Evolutionary conservation across 2,797 vertebrate species (phyloP), one percentile per base, ranked within the genome.

Genomic region (Heterohyrax brucei): DNA sequence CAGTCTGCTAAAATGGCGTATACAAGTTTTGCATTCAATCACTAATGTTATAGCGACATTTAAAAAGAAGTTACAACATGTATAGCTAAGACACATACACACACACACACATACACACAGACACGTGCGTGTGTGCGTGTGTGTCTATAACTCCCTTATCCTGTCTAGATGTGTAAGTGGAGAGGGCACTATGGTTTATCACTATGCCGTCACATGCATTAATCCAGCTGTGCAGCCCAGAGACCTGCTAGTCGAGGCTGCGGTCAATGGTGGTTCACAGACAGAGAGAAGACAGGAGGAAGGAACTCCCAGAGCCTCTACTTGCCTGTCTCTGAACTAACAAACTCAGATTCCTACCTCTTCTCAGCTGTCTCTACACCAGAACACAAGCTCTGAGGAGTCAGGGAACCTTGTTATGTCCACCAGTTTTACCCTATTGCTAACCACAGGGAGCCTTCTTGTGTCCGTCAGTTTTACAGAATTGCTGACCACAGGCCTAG

Each of bases 301-400:
- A 76, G 50, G 7, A 1, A 0, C 5, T 48, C 22, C 26, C 33
- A 16, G 26, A 53, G 19, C 10, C 2, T 3, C 26, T 5, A 2
- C 39, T 18, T 33, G 87, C n/a, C 13, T n/a, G 12, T 12, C 22
- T 53, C 87, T 56, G 10, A 64, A 28, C 62, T 8, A 8, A 8
- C 10, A 61, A 19, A 3, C n/a, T 50, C 6, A 4, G 5, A 14
- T 19, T 1, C 30, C 16, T 72, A 33, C 46, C 70, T 87, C 28
- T 44, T 39, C 61, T 26, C n/a, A 6, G 16, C 64, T 39, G 7
- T 91, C 89, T 85, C 53, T 79, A 44, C 12, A 46, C 0, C 16
- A 85, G 53, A 64, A 19, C 24, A 73, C 64, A 73, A 77, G 2
- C 33, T 73, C 70, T 16, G 10, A 77, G 53, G 53, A 88, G 18